These are phyloP conservation scores for Sakesphorus luctuosus DNA, from an alignment of 2,113 vertebrate genomes.

Conservation along the genomic window DNA sequence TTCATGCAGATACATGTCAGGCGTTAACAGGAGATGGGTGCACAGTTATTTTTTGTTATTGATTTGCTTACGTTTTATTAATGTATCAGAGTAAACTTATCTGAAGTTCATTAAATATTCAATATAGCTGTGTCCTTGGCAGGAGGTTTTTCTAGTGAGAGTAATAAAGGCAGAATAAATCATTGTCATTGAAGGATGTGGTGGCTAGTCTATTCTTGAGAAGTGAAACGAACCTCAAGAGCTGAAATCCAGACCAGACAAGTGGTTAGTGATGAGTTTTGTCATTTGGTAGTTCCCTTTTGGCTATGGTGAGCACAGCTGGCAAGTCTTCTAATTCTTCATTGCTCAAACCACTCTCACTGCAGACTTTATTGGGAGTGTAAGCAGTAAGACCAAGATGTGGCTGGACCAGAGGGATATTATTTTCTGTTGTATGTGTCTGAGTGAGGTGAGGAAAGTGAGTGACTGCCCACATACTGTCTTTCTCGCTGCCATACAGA, in stretches of 20 bases:
- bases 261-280: background rate
- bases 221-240: background rate
- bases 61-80: constrained; percentile 43
- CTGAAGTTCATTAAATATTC: constrained; percentile 26
- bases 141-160: constrained; percentile 16
- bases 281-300: background rate
- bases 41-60: background rate
- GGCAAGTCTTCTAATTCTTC: background rate
- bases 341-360: background rate
- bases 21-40: background rate
- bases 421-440: background rate
- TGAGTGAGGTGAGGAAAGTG: background rate
- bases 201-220: background rate
- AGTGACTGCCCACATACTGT: background rate
- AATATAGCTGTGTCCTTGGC: constrained; percentile 12
- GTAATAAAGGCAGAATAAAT: constrained; percentile 52
- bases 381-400: background rate
- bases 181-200: background rate
- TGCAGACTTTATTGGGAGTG: background rate
- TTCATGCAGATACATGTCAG: background rate
- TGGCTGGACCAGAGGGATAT: background rate
- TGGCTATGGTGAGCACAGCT: background rate
- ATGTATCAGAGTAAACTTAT: background rate
- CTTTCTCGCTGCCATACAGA: background rate
- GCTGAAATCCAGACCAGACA: background rate